Base-by-base conservation (phyloP, 2,888 invertebrate species). In the Timema cristinae region DNA sequence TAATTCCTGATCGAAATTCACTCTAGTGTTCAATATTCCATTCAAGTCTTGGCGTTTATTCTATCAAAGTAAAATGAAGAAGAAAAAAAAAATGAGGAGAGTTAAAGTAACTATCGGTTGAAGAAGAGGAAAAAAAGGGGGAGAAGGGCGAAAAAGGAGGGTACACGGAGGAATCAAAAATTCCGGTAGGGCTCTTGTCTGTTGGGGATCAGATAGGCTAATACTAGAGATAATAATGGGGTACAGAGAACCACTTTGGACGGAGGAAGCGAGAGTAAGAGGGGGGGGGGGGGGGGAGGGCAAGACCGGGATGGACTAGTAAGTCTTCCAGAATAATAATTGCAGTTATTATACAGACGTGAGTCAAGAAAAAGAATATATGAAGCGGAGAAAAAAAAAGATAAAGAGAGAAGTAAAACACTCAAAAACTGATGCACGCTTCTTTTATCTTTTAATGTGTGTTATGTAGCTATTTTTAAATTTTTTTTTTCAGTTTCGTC, bases 291-390 rank as follows among this genome's bases (percentile, higher is more conserved):
- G 54, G n/a, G n/a, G 2, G 11, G 54, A 4, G 54, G 54, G n/a
- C 47, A 5, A 2, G 63, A 10, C 32, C 59, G 16, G 15, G 59
- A 59, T 59, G n/a, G 59, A n/a, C 59, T 32, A 32, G 32, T 54
- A 49, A 13, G 54, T 15, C 50, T 50, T 52, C 15, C 16, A 49
- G 32, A 67, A 50, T 56, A 71, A 71, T 72, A 74, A 74, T 72
- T 74, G 74, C 71, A 49, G 72, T 72, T 52, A 72, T 74, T 74
- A 74, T 69, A 51, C 9, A 50, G 54, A 73, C 73, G 69, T 71
- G 73, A 71, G 69, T 51, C 59, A 56, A 71, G 73, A 71, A 59
- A 48, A 69, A 50, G 32, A 32, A 32, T 56, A 32, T 32, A 32
- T 32, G 32, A 32, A 32, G 32, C 32, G 32, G 32, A 32, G 4